Evolutionary conservation across 2,113 vertebrate species (phyloP).

Genomic region (Ciconia maguari): DNA sequence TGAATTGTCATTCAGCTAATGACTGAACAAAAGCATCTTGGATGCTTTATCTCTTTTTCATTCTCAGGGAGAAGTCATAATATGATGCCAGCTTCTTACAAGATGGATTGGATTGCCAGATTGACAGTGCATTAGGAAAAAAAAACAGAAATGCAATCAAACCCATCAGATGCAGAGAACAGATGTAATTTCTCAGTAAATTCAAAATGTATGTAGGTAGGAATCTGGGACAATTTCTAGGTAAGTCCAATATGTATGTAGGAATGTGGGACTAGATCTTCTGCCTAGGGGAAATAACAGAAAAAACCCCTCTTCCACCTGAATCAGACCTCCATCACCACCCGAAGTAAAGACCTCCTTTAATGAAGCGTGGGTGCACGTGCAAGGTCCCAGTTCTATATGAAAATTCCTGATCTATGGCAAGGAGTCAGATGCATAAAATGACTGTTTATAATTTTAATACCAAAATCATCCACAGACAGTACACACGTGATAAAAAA

Average conservation of each 20-base stretch:
- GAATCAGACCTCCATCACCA: neutral
- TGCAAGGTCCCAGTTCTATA: neutral
- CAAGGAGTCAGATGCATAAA: neutral
- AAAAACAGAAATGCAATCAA: neutral
- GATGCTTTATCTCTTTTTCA: neutral
- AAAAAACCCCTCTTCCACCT: neutral
- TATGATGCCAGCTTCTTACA: neutral
- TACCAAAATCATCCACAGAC: too few species aligned
- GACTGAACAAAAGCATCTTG: neutral
- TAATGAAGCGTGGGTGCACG: neutral
- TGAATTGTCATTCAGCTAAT: neutral
- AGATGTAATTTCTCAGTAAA: neutral
- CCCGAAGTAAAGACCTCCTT: neutral
- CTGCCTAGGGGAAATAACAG: neutral
- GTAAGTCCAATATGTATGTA: neutral
- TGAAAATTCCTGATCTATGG: neutral
- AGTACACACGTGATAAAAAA: too few species aligned
- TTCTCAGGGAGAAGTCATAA: neutral
- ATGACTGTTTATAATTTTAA: neutral
- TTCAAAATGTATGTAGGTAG: neutral
- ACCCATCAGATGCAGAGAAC: neutral
- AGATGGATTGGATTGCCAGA: neutral
- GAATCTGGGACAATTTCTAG: neutral
- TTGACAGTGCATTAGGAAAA: neutral
- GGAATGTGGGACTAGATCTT: neutral